Conservation (phyloP, 2,888 invertebrate species). For the Toxonevra muliebris region DNA sequence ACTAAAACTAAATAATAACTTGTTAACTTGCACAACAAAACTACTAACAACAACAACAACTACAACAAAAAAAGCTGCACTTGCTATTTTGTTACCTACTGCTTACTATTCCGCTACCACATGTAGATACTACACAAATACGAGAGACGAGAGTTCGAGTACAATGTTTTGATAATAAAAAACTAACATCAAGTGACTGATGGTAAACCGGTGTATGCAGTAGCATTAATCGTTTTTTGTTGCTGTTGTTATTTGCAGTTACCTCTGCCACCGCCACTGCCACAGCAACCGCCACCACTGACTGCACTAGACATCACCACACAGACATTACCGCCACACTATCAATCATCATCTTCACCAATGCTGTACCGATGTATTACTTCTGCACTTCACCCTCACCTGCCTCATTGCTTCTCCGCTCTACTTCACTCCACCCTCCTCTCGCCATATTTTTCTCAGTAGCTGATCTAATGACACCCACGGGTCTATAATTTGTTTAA, state of each 20-base stretch:
- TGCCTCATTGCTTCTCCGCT: neutral
- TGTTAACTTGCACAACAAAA: too few relatives aligned
- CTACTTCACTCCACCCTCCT: neutral
- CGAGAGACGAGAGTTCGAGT: neutral
- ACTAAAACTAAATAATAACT: too few relatives aligned
- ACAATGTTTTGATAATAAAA: neutral
- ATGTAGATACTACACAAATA: neutral
- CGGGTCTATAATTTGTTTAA: slow-evolving; percentile 24
- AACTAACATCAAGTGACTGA: too few relatives aligned
- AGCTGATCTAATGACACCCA: slow-evolving; percentile 29
- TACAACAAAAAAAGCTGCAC: too few relatives aligned
- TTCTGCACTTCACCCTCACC: neutral
- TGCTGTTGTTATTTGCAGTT: neutral
- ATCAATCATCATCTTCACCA: neutral
- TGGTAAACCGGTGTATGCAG: too few relatives aligned
- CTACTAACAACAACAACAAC: too few relatives aligned
- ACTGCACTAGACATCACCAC: too few relatives aligned
- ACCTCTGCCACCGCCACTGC: neutral
- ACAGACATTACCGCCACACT: neutral
- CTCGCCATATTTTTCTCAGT: neutral
- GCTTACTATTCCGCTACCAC: neutral
- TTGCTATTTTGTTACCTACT: too few relatives aligned
- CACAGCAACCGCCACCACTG: neutral
- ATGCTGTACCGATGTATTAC: neutral
- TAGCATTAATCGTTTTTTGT: too few relatives aligned